A percentile compares a stretch with the other conserved stretches of the same genome.
Conservation (phyloP, 2,888 invertebrate species). For the Proisotoma minuta region DNA sequence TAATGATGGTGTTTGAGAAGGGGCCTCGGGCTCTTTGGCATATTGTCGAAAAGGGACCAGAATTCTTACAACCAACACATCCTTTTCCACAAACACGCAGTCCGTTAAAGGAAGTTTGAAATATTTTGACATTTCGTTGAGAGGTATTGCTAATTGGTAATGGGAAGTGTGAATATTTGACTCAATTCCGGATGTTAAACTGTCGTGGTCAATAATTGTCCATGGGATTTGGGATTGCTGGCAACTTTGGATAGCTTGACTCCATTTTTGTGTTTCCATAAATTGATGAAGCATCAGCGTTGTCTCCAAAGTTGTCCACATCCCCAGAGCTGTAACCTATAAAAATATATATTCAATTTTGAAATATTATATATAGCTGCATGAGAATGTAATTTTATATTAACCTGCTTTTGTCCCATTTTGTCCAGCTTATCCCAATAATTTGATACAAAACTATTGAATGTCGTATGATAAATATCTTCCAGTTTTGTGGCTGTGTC, state of each 20-base stretch:
- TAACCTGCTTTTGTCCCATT: too few relatives aligned
- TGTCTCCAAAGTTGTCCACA: constrained; percentile 25
- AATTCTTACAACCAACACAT: constrained; percentile 25
- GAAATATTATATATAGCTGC: too few relatives aligned
- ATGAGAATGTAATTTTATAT: too few relatives aligned
- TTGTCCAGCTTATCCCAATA: constrained; percentile 19
- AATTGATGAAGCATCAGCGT: constrained; percentile 27
- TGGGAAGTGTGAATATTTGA: not conserved
- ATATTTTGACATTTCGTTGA: constrained; percentile 23
- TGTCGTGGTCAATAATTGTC: constrained; percentile 17
- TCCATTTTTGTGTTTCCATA: constrained; percentile 33
- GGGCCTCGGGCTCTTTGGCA: not conserved
- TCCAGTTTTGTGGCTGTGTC: constrained; percentile 18
- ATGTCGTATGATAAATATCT: constrained; percentile 23
- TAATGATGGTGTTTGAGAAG: not conserved
- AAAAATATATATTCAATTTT: too few relatives aligned
- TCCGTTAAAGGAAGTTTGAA: constrained; percentile 31
- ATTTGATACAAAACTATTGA: constrained; percentile 23
- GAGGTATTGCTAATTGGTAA: constrained; percentile 24
- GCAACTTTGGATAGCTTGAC: constrained; percentile 28
- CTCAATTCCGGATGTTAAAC: constrained; percentile 7
- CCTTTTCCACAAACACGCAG: constrained; percentile 30
- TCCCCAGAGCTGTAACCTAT: constrained; percentile 14
- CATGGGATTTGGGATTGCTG: constrained; percentile 23
- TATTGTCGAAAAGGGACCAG: constrained; percentile 16